Evolutionary conservation across 2,888 invertebrate genomes (phyloP).

Genomic region (Dryococelus australis): DNA sequence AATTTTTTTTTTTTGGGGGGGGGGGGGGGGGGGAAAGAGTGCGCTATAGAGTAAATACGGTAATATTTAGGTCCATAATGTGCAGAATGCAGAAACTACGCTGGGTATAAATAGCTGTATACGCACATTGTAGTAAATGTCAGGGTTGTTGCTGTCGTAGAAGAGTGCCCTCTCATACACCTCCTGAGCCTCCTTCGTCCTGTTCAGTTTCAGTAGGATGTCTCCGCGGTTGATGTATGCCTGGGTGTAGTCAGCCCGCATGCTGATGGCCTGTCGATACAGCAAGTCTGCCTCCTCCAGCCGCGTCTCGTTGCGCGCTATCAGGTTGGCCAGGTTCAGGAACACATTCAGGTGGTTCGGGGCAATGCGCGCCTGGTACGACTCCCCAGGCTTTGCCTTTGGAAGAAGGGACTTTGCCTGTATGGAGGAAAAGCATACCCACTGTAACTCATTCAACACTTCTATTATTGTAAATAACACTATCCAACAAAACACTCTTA

Average conservation of each 20-base stretch:
- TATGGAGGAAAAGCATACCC: too few species aligned
- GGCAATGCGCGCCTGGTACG: conserved; percentile 94
- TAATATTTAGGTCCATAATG: too few species aligned
- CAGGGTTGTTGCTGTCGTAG: conserved; percentile 93
- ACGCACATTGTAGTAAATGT: conserved; percentile 93
- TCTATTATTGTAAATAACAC: too few species aligned
- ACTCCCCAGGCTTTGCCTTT: conserved; percentile 91
- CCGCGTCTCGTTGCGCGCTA: conserved; percentile 90
- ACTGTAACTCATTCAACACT: too few species aligned
- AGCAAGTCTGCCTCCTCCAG: conserved; percentile 93
- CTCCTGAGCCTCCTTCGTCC: conserved; percentile 92
- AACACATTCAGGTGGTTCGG: conserved; percentile 97
- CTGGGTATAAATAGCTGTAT: conserved; percentile 32
- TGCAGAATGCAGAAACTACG: too few species aligned
- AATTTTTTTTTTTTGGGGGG: too few species aligned
- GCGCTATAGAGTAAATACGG: too few species aligned
- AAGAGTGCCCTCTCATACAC: conserved; percentile 92
- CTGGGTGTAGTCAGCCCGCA: conserved; percentile 95
- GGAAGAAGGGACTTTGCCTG: conserved; percentile 87
- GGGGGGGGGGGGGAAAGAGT: too few species aligned
- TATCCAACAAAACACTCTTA: not conserved
- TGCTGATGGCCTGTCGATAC: conserved; percentile 94
- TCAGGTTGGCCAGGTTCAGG: conserved; percentile 92
- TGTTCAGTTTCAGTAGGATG: conserved; percentile 92
- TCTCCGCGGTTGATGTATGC: conserved; percentile 98